Conservation (phyloP, 2,797 vertebrate genomes). For the Pseudocheirus occidentalis region DNA sequence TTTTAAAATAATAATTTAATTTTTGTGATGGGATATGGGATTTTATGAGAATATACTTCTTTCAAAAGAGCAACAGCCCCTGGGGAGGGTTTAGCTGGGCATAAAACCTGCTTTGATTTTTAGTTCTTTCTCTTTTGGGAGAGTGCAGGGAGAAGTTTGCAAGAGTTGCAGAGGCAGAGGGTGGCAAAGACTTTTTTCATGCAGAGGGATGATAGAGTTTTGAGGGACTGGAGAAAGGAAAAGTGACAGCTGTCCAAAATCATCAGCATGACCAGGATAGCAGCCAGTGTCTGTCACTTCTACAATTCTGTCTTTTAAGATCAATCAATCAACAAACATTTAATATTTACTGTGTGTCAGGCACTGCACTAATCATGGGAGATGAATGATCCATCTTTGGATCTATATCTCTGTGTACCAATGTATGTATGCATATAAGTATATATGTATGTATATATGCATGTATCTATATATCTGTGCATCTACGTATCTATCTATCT, state of each 20-base stretch:
- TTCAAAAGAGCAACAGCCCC: not conserved
- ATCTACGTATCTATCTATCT: too few relatives aligned
- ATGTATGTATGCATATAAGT: too few relatives aligned
- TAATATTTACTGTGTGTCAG: not conserved
- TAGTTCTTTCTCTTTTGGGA: not conserved
- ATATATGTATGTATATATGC: too few relatives aligned
- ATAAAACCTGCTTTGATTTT: not conserved
- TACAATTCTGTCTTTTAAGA: not conserved
- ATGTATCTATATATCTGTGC: not conserved
- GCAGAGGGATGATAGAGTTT: not conserved
- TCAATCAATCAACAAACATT: not conserved
- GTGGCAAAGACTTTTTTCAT: not conserved
- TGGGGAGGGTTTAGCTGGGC: not conserved
- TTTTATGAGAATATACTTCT: not conserved
- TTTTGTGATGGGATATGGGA: not conserved
- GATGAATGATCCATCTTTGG: not conserved
- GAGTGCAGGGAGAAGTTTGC: not conserved
- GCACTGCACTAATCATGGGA: not conserved
- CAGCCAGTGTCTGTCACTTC: not conserved
- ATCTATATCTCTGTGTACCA: too few relatives aligned
- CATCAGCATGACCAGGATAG: too few relatives aligned
- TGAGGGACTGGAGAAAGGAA: not conserved
- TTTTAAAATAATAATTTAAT: not conserved
- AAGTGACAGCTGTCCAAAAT: not conserved
- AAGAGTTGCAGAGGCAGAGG: not conserved